Evolutionary conservation across 1,140 invertebrate species (phyloP), one percentile per base, ranked within the genome.

Genomic region (Cryptotermes secundus): DNA sequence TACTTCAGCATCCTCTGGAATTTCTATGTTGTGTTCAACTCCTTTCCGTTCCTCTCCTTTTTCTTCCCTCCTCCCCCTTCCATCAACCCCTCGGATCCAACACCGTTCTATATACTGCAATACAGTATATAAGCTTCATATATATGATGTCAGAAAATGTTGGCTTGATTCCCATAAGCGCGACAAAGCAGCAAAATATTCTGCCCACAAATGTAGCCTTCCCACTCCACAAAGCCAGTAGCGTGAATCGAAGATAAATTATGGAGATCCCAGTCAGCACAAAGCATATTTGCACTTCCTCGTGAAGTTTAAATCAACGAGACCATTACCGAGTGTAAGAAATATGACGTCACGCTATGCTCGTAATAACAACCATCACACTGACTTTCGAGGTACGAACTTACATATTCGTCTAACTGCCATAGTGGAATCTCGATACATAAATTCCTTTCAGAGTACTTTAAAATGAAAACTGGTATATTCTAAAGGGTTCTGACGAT

Each of bases 61-160:
- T 72, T n/a, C 59, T n/a, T 16, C 59, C 31, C 31, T 31, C n/a
- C 59, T n/a, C 9, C 59, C 26, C 59, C 59, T 72, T 72, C 26
- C 26, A 9, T n/a, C 59, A 72, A 72, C 26, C 59, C n/a, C 31
- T 72, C 59, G 59, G 59, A 72, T 31, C 59, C 59, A 72, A 72
- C 59, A 72, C 59, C 59, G n/a, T 72, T n/a, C 59, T 72, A 72
- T 72, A 72, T 72, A 72, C 59, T 72, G 31, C 24, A 72, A 72
- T 31, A 31, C 16, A n/a, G 7, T 72, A 72, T 72, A 31, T 72
- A 72, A 42, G 38, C 38, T 42, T 42, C 1, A 72, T 72, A 72
- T 72, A 26, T 72, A 72, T 31, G 59, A 72, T 72, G 26, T n/a
- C n/a, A 72, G 59, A 72, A 72, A 72, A 72, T 72, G 26, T 72